Percentiles rank a stretch among this genome's conserved stretches.
Evolutionary conservation across 1,140 invertebrate genomes (phyloP).

Genomic region (Triops longicaudatus): DNA sequence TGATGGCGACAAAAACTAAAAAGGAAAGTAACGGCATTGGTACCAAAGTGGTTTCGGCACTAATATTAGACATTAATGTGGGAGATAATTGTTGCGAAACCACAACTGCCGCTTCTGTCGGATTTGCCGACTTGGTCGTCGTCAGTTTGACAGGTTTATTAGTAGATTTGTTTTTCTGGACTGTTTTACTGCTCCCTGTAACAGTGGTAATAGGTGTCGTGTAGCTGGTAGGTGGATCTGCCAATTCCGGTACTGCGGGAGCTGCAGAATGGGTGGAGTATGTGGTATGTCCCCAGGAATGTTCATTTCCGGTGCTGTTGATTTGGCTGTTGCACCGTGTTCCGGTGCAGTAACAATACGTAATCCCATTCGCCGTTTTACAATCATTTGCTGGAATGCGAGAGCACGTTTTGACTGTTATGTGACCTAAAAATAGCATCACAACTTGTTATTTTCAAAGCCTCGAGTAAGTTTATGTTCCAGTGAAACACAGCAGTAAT

Average conservation of each 20-base stretch:
- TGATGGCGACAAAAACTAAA: background rate
- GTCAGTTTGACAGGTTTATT: background rate
- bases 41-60: background rate
- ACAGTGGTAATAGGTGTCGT: background rate
- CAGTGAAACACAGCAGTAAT: no score
- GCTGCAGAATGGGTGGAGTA: background rate
- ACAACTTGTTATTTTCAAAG: background rate
- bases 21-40: background rate
- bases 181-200: background rate
- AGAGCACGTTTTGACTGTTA: conserved; percentile 37
- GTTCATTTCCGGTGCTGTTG: background rate
- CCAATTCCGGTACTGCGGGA: background rate
- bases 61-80: background rate
- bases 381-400: conserved; percentile 43
- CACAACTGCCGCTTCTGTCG: background rate
- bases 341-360: conserved; percentile 45
- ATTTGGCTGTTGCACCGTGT: conserved; percentile 44
- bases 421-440: conserved; percentile 14
- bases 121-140: background rate
- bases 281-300: background rate
- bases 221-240: background rate
- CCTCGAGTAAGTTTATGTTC: no score
- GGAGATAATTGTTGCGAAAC: background rate
- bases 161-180: background rate
- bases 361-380: conserved; percentile 42